Conservation (phyloP, 2,888 invertebrate genomes). For the Chrysina gloriosa region DNA sequence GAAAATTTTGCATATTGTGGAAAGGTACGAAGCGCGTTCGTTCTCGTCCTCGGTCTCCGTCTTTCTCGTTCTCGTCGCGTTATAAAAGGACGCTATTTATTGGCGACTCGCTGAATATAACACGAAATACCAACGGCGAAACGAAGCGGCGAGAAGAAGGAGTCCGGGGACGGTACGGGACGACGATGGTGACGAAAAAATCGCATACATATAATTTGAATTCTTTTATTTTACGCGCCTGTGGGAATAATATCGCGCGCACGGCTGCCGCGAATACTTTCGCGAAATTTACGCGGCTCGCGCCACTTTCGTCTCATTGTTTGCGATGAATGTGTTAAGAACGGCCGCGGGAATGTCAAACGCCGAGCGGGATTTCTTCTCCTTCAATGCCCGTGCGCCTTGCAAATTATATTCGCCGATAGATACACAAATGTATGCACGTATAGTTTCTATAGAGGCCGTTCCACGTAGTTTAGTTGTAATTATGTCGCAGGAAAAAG, state of each 20-base stretch:
- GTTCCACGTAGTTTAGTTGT: no score
- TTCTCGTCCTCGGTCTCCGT: conserved; percentile 11
- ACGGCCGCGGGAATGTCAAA: neutral
- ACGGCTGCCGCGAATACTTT: conserved; percentile 65
- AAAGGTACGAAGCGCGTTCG: conserved; percentile 42
- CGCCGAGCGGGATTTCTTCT: no score
- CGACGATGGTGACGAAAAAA: conserved; percentile 61
- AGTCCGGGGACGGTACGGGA: neutral
- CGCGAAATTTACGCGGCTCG: conserved; percentile 64
- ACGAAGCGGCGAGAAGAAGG: neutral
- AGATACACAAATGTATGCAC: no score
- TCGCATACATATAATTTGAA: conserved; percentile 65
- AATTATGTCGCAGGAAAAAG: no score
- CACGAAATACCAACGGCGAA: conserved; percentile 62
- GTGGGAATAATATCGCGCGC: conserved; percentile 61
- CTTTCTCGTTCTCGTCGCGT: conserved; percentile 23
- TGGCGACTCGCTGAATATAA: conserved; percentile 65
- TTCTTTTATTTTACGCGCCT: conserved; percentile 64
- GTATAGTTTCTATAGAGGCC: no score
- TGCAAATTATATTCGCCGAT: no score
- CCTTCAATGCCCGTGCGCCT: no score
- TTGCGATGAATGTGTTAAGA: conserved; percentile 64
- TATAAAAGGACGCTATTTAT: conserved; percentile 59
- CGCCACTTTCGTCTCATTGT: conserved; percentile 63
- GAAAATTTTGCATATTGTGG: conserved; percentile 44